Evolutionary conservation across 92 coral and sea anemone species (phyloP), one percentile per base, ranked within the genome.

Genomic region (Scolanthus callimorphus): DNA sequence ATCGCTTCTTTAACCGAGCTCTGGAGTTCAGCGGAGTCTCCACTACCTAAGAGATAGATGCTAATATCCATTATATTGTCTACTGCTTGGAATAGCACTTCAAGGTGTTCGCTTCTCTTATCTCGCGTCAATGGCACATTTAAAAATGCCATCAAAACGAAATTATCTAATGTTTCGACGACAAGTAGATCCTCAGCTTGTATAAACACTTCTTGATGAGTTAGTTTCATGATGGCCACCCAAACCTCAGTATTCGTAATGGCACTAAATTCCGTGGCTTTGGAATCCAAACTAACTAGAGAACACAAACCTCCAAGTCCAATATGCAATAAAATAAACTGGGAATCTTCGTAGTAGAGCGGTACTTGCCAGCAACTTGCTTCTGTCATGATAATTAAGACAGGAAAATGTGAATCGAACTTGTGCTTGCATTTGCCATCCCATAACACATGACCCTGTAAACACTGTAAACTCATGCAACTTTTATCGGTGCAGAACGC

Each of bases 31-130:
- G 81, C 49, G 0, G 79, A 60, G 21, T 78, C 78, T 47, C 79
- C 72, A 69, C 69, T 39, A 47, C 49, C 55, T 29, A 74, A 48
- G 46, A 73, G 65, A 62, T 64, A 72, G 31, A 70, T 62, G 46
- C 89, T 72, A 15, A 83, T 69, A 37, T 88, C 90, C 28, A 88
- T 67, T 11, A 88, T 78, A 22, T 88, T 45, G 43, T 88, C 96
- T 20, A 88, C 90, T 0, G 86, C 85, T 50, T 80, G 96, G 51
- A 80, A 82, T 62, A 88, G 67, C 28, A 60, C 80, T 20, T 88
- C 84, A 0, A 88, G 20, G 27, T 81, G 82, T 15, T 29, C 57
- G 2, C 49, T 71, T 41, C 96, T 65, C 50, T 60, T 52, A 17
- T 73, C 70, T 20, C 45, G 48, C 22, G 90, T 72, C 3, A 48